Evolutionary conservation across 2,888 invertebrate species (phyloP).

Genomic region (Phorcus lineatus): DNA sequence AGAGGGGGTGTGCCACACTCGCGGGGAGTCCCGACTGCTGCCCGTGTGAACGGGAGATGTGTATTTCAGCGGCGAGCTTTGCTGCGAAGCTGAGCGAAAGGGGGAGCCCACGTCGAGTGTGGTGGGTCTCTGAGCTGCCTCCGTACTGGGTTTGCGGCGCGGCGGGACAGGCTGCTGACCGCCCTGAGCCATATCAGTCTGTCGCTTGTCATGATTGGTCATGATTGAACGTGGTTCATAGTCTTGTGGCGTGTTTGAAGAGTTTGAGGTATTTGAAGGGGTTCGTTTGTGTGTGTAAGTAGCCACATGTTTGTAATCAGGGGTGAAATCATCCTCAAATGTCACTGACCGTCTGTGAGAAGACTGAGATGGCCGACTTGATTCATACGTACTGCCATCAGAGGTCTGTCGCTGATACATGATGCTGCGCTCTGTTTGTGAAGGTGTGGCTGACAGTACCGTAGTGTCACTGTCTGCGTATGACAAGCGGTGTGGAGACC

Average conservation of each 20-base stretch:
- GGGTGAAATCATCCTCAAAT: constrained; percentile 71
- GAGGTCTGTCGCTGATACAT: constrained; percentile 66
- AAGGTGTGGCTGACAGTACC: constrained; percentile 48
- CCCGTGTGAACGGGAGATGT: constrained; percentile 34
- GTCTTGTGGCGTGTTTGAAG: constrained; percentile 35
- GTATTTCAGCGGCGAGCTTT: constrained; percentile 43
- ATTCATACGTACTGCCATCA: constrained; percentile 68
- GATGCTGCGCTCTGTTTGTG: constrained; percentile 55
- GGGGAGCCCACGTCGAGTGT: constrained; percentile 81
- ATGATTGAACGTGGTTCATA: constrained; percentile 24
- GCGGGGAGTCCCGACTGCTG: constrained; percentile 24
- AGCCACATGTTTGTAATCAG: constrained; percentile 46
- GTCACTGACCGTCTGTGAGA: constrained; percentile 71
- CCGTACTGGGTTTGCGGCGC: constrained; percentile 63
- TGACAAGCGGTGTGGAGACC: constrained; percentile 55
- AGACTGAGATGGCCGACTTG: constrained; percentile 50
- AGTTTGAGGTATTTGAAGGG: constrained; percentile 85
- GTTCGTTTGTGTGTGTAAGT: constrained; percentile 83
- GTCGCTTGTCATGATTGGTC: constrained; percentile 33
- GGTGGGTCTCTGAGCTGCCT: constrained; percentile 79
- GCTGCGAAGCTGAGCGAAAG: constrained; percentile 70
- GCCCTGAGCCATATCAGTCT: not conserved
- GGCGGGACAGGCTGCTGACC: constrained; percentile 57
- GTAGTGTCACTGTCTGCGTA: constrained; percentile 63
- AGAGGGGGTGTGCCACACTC: constrained; percentile 45